Percentiles rank a stretch among this genome's conserved stretches.
Evolutionary conservation across 1,140 invertebrate genomes (phyloP).

Genomic region (Sycophila sp.): DNA sequence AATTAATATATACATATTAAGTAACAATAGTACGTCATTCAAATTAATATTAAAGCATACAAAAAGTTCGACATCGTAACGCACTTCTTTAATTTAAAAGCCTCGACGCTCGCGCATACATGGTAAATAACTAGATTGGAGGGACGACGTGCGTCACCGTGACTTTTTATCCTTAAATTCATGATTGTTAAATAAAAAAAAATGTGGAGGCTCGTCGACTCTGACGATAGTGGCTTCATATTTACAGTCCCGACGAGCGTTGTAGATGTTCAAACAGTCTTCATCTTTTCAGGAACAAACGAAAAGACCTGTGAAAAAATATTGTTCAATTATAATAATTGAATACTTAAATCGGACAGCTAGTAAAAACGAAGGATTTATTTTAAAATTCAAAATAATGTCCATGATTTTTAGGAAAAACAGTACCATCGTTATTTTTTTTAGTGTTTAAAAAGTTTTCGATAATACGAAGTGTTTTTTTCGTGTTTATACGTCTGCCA

Average conservation of each 20-base stretch:
- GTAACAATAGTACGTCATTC: slow-evolving; percentile 19
- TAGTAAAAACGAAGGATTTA: too few relatives aligned
- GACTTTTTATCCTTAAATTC: not conserved
- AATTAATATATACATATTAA: slow-evolving; percentile 30
- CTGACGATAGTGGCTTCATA: not conserved
- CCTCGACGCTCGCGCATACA: slow-evolving; percentile 4
- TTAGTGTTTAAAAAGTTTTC: too few relatives aligned
- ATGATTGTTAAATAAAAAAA: slow-evolving; percentile 4
- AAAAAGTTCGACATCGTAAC: slow-evolving; percentile 2
- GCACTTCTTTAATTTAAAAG: slow-evolving; percentile 26
- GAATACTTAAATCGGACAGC: not conserved
- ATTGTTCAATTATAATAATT: too few relatives aligned
- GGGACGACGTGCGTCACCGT: not conserved
- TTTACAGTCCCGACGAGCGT: not conserved
- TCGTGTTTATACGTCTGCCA: too few relatives aligned
- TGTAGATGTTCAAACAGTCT: slow-evolving; percentile 18
- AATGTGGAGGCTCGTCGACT: not conserved
- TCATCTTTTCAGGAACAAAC: slow-evolving; percentile 10
- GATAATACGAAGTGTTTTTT: too few relatives aligned
- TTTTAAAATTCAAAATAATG: too few relatives aligned
- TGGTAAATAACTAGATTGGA: slow-evolving; percentile 10
- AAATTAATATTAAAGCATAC: slow-evolving; percentile 21
- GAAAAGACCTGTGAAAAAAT: slow-evolving; percentile 18
- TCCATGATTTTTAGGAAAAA: too few relatives aligned
- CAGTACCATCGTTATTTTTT: too few relatives aligned